Conservation (phyloP, 2,888 invertebrate species). For the Limenitis camilla region DNA sequence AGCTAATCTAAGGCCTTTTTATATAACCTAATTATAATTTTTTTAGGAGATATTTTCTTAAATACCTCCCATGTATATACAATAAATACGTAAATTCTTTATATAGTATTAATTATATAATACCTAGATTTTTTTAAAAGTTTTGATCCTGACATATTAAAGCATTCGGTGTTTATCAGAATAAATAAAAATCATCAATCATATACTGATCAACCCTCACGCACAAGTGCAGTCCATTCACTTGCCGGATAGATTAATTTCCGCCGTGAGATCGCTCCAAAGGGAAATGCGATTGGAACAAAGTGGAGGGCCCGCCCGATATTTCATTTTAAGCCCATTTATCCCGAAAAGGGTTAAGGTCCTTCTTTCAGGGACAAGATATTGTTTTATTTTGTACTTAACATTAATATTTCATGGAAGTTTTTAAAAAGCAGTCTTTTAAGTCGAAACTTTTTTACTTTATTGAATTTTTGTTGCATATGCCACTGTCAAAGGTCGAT, state of each 20-base stretch:
- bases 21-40: too few relatives aligned
- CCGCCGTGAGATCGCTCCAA: constrained; percentile 68
- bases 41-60: too few relatives aligned
- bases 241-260: constrained; percentile 72
- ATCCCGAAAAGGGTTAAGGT: constrained; percentile 25
- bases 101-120: too few relatives aligned
- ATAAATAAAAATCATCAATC: constrained; percentile 43
- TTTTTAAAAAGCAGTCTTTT: neutral
- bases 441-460: too few relatives aligned
- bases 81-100: neutral
- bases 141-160: neutral
- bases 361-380: constrained; percentile 7
- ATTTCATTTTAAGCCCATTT: constrained; percentile 58
- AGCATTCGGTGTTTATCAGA: constrained; percentile 12
- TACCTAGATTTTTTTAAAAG: too few relatives aligned
- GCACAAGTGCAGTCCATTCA: constrained; percentile 70
- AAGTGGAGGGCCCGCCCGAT: constrained; percentile 51
- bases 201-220: constrained; percentile 49
- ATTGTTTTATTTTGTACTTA: constrained; percentile 3
- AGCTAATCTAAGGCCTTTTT: too few relatives aligned
- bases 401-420: constrained; percentile 5
- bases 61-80: too few relatives aligned
- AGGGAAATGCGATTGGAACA: constrained; percentile 71
- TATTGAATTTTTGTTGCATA: too few relatives aligned
- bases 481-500: too few relatives aligned